Percentiles rank a stretch among this genome's conserved stretches.
Conservation (phyloP, 2,888 invertebrate genomes). For the Stratiomys singularior region DNA sequence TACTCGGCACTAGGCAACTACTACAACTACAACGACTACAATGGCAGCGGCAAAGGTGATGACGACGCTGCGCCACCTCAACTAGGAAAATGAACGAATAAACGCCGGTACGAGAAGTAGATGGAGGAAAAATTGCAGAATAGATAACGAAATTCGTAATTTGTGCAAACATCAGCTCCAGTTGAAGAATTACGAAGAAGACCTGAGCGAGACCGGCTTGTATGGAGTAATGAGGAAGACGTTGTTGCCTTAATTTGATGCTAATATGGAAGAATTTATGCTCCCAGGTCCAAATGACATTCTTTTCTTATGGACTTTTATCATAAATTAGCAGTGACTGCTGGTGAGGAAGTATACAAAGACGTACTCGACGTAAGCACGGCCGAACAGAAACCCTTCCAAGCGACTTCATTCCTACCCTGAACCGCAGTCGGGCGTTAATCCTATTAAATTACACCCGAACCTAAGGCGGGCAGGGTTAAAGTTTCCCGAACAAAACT, state of each 20-base stretch:
- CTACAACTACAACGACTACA: neutral
- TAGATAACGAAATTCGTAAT: conserved; percentile 12
- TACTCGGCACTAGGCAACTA: neutral
- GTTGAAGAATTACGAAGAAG: neutral
- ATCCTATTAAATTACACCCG: conserved; percentile 10
- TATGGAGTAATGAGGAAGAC: no score
- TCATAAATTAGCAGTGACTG: no score
- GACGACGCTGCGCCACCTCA: neutral
- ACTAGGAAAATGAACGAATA: neutral
- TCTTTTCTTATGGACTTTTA: no score
- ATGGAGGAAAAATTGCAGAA: neutral
- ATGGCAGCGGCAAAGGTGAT: neutral
- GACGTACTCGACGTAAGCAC: no score
- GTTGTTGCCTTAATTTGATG: no score
- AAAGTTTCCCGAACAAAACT: neutral
- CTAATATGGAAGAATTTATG: no score
- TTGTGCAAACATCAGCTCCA: neutral
- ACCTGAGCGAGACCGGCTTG: no score
- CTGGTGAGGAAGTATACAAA: no score
- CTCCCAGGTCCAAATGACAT: no score
- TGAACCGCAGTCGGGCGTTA: neutral
- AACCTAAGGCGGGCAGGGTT: neutral
- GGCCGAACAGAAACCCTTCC: neutral
- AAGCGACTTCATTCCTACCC: neutral
- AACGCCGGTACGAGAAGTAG: neutral